Evolutionary conservation across 2,113 vertebrate genomes (phyloP), one percentile per base, ranked within the genome.

Genomic region (Lethenteron camtschaticum): DNA sequence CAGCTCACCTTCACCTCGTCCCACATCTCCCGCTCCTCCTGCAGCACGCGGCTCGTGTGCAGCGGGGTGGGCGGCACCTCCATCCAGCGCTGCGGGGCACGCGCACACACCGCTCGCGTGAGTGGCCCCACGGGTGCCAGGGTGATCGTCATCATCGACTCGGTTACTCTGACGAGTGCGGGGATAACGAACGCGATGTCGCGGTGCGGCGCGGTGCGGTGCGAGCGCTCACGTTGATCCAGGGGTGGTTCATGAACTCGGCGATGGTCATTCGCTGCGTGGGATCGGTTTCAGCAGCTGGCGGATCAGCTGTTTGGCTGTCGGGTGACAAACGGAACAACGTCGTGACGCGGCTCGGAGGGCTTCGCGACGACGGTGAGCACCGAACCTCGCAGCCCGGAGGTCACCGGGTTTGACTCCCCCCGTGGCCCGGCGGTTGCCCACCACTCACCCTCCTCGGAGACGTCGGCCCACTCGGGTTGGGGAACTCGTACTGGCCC

Each of bases 401-500:
- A 41, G 41, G 41, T 41, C 41, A 41, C 41, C 41, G 41, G 41
- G 41, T 41, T 41, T 7, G 41, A 41, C 41, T 5, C 6, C 41
- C 41, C 24, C 24, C 24, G 20, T 5, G 41, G 41, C 41, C 5
- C 41, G 41, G 41, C 41, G 41, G 41, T 41, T 5, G 41, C 41
- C 41, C 41, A 6, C 41, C 9, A 63, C 74, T 74, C 77, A 99
- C 94, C 94, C 81, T 95, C 85, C 57, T 94, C 86, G 11, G 92
- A 99, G 11, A 99, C 92, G 1, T 95, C 92, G 1, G 86, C 81
- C 94, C 94, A 99, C 75, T 99, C 94, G 3, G 90, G 58, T 84
- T 87, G 56, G 94, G 92, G 76, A 99, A 99, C 71, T 91, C 88
- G 10, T 99, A 99, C 24, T 99, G 90, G 69, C 94, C 94, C 84